Base-by-base conservation (phyloP, 2,797 vertebrate species). In the Malurus splendens region DNA sequence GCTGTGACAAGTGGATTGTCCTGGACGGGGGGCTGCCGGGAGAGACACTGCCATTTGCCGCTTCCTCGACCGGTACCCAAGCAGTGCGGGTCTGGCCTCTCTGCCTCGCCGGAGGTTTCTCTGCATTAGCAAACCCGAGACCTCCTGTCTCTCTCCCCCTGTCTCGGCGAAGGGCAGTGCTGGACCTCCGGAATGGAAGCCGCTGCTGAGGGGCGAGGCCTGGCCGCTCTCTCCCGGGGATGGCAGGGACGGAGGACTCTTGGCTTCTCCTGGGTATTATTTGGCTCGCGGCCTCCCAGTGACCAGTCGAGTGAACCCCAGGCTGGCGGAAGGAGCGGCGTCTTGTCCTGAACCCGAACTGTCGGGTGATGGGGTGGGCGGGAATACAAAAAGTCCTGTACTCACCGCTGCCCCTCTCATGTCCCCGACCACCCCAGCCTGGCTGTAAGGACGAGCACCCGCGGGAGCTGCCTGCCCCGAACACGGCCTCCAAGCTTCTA, bases 391-490 rank as follows among this genome's bases (percentile, higher is more conserved):
- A 60, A 44, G 24, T 15, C 22, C 47, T n/a, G 44, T 7, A 12
- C 12, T 22, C 57, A 2, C 30, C 4, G 7, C 55, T 67, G 55
- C 18, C 18, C 47, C 15, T 22, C 50, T 47, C 39, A 27, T n/a
- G 24, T 70, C 15, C 54, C 38, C 24, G 12, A 13, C 6, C 5
- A 18, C 9, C 28, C 16, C 10, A 1, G 4, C 57, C 42, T 9
- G 9, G 1, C 68, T 10, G 11, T 10, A 14, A 18, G 27, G 25
- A 9, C 10, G 3, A 60, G 13, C 61, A 24, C 5, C 12, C 1
- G 2, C 1, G n/a, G 47, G 32, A 14, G 30, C 12, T 18, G 8
- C 24, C 48, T 7, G 0, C 7, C 30, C 5, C 2, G 16, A 71
- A 2, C 6, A 8, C 22, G 27, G 45, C 42, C 5, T 2, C 14